Evolutionary conservation across 2,113 vertebrate genomes (phyloP), one percentile per base, ranked within the genome.

Genomic region (Pedetes capensis): DNA sequence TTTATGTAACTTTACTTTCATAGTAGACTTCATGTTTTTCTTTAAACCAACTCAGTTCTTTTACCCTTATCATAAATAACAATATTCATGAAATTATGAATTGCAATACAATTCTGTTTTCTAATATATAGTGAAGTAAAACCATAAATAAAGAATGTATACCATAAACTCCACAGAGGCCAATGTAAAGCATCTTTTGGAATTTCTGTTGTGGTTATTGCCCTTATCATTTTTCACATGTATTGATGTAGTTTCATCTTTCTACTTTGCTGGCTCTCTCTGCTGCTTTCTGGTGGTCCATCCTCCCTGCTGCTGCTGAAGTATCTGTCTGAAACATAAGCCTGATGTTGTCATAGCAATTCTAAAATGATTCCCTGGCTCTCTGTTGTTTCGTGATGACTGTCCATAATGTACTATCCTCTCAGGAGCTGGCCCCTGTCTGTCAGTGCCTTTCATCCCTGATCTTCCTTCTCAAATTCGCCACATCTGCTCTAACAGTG

Each of bases 1-100:
- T 61, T 6, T 61, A 25, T 3, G 8, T 55, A 42, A 12, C 23
- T 29, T 42, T 37, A 93, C 68, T 89, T 88, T 61, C 81, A 61
- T 68, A 49, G 18, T 68, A 57, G 64, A 23, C 12, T 87, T 90
- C 16, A 5, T 69, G 51, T 89, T 57, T 94, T 80, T 85, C 42
- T 87, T 87, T 82, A 91, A 69, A 13, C 51, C n/a, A 53, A 11
- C 10, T 76, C 42, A 13, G 29, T 87, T 86, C 29, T 95, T 90
- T 64, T 42, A 59, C 49, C 25, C 22, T 87, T 17, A 29, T 87
- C 66, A 79, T 83, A 61, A 81, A 25, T 85, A 75, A n/a, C n/a
- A 79, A 23, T 57, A 55, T 37, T 32, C 23, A 71, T 44, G 47
- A 85, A 74, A 57, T 68, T 42, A 42, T 3, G 5, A 53, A 12